These are phyloP conservation scores for Numida meleagris DNA, from an alignment of 2,113 vertebrate genomes.

Conservation along the genomic window DNA sequence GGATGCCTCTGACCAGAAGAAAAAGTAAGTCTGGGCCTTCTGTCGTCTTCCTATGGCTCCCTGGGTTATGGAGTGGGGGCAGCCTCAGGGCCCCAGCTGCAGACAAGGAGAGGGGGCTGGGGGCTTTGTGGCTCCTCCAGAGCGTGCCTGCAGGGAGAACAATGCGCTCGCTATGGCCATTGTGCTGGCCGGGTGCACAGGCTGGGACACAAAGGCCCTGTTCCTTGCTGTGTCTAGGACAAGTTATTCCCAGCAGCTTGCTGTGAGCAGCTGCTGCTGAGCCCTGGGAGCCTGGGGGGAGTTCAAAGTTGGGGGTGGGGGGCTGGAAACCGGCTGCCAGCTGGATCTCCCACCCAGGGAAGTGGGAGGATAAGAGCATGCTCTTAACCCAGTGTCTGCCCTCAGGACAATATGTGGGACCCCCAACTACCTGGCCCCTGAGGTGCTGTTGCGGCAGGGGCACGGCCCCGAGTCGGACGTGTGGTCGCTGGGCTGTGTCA, in stretches of 20 bases:
- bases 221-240: conserved; percentile 37
- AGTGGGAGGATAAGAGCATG: neutral
- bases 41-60: neutral
- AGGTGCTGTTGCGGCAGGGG: conserved; percentile 96
- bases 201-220: conserved; percentile 63
- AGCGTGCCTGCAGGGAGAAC: conserved; percentile 13
- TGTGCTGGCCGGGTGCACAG: conserved; percentile 47
- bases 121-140: conserved; percentile 32
- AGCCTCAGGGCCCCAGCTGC: conserved; percentile 12
- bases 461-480: conserved; percentile 94
- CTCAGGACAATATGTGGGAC: conserved; percentile 98
- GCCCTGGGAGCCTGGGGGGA: neutral
- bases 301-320: neutral
- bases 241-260: conserved; percentile 28
- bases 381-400: neutral
- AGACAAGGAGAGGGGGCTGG: neutral
- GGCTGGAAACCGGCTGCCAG: neutral
- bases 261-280: conserved; percentile 53
- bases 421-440: conserved; percentile 98
- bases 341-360: neutral
- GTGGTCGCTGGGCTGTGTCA: conserved; percentile 97
- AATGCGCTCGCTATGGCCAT: conserved; percentile 55
- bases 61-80: neutral
- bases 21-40: conserved; percentile 86
- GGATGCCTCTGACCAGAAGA: conserved; percentile 89